Conservation (phyloP, 2,888 invertebrate genomes). For the Meliscaeva auricollis region DNA sequence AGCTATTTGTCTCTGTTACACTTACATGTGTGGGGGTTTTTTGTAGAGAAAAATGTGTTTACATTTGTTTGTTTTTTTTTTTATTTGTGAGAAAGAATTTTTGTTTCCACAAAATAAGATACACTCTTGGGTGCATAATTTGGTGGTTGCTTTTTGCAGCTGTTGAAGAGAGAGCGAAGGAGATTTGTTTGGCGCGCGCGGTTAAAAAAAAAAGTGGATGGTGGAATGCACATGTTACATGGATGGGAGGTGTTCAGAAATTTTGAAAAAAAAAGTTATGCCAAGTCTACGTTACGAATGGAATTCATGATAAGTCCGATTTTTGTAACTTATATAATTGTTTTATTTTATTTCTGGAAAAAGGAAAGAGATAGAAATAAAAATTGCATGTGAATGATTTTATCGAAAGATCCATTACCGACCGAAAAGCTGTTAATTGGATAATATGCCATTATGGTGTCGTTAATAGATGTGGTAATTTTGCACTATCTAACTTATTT, state of each 20-base stretch:
- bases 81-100: neutral
- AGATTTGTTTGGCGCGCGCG: slow-evolving; percentile 62
- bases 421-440: too few relatives aligned
- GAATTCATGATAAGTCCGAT: too few relatives aligned
- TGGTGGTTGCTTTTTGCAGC: slow-evolving; percentile 12
- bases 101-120: slow-evolving; percentile 33
- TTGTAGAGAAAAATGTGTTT: slow-evolving; percentile 17
- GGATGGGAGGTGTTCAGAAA: slow-evolving; percentile 29
- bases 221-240: neutral
- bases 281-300: too few relatives aligned
- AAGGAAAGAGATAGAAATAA: too few relatives aligned
- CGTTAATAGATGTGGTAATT: too few relatives aligned
- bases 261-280: too few relatives aligned
- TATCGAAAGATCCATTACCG: too few relatives aligned
- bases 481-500: too few relatives aligned
- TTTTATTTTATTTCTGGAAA: too few relatives aligned
- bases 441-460: too few relatives aligned
- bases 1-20: slow-evolving; percentile 38
- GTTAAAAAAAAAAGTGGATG: slow-evolving; percentile 12
- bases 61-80: slow-evolving; percentile 27
- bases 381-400: too few relatives aligned
- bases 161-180: slow-evolving; percentile 31
- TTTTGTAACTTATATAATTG: too few relatives aligned
- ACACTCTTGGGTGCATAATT: slow-evolving; percentile 30
- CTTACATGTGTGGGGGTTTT: neutral